Percentiles rank a stretch among this genome's conserved stretches.
Evolutionary conservation across 2,797 vertebrate species (phyloP).

Genomic region (Microctenopoma lineatum): DNA sequence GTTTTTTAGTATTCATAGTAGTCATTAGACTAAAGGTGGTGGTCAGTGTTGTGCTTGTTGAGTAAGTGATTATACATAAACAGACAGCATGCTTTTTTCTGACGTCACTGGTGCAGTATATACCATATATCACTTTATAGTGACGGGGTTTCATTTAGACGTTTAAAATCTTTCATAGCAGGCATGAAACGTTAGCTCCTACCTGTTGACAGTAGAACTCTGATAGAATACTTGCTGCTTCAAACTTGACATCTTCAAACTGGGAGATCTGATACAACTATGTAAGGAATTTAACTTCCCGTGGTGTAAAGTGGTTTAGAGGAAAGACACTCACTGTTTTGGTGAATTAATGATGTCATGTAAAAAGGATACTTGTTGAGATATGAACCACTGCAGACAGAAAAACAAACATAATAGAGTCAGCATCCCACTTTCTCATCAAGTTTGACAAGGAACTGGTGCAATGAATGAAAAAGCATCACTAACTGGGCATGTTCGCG

Average conservation of each 20-base stretch:
- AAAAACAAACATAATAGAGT: conserved; percentile 5
- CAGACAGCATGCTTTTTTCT: neutral
- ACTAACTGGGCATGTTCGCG: neutral
- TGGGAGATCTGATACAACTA: conserved; percentile 83
- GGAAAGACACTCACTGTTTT: neutral
- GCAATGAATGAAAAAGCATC: conserved; percentile 2
- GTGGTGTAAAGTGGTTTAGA: neutral
- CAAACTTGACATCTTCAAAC: conserved; percentile 96
- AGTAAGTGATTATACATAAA: neutral
- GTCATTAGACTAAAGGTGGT: neutral
- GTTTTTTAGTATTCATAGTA: neutral
- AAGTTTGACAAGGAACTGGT: neutral
- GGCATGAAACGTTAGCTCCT: neutral
- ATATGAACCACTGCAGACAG: conserved; percentile 75
- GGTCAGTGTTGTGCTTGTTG: neutral
- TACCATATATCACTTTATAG: neutral
- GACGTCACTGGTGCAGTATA: neutral
- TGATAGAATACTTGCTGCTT: conserved; percentile 93
- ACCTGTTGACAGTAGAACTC: conserved; percentile 95
- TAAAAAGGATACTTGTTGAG: conserved; percentile 79
- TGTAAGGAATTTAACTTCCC: conserved; percentile 72
- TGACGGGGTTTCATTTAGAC: neutral
- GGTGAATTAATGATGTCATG: neutral
- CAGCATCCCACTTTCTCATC: neutral
- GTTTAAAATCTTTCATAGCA: neutral